Percentiles rank a stretch among this genome's conserved stretches.
phyloP scores from a whole-genome alignment of 2,888 invertebrate genomes.

The Globia sparganii region DNA sequence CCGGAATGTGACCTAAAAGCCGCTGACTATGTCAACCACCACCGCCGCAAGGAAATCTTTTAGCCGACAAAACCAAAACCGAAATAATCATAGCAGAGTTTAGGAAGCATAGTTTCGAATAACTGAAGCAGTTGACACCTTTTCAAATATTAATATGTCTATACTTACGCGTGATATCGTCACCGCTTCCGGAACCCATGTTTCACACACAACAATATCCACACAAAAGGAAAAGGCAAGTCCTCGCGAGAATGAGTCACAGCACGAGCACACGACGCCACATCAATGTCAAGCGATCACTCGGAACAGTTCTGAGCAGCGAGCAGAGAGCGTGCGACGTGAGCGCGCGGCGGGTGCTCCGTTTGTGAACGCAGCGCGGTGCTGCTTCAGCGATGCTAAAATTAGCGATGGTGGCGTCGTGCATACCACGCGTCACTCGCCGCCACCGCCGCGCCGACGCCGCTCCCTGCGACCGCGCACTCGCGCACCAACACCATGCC shows the following conservation, averaged over 20 bases:
- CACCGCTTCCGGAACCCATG: constrained; percentile 80
- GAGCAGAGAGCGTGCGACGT: constrained; percentile 51
- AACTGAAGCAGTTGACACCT: constrained; percentile 30
- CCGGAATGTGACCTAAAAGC: constrained; percentile 47
- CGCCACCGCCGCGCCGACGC: constrained; percentile 47
- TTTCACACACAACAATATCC: constrained; percentile 71
- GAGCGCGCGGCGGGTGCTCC: constrained; percentile 58
- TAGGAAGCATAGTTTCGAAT: constrained; percentile 23
- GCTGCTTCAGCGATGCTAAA: constrained; percentile 79
- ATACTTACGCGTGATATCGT: constrained; percentile 81
- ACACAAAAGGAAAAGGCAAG: constrained; percentile 67
- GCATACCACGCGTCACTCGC: constrained; percentile 60
- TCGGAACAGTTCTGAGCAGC: constrained; percentile 31
- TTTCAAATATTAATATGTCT: constrained; percentile 24
- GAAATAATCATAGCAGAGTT: background rate
- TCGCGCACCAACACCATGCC: constrained; percentile 42
- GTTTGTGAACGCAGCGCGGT: constrained; percentile 77
- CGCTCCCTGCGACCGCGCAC: constrained; percentile 52
- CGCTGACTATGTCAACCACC: constrained; percentile 14
- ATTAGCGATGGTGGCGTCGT: constrained; percentile 80
- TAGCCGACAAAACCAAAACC: constrained; percentile 4
- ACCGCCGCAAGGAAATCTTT: constrained; percentile 14
- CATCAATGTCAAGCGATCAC: constrained; percentile 53
- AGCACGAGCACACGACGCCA: constrained; percentile 58
- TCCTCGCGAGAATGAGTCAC: constrained; percentile 70